These are phyloP conservation scores for Eucera pruinosa DNA, from an alignment of 2,888 invertebrate genomes.

Conservation along the genomic window DNA sequence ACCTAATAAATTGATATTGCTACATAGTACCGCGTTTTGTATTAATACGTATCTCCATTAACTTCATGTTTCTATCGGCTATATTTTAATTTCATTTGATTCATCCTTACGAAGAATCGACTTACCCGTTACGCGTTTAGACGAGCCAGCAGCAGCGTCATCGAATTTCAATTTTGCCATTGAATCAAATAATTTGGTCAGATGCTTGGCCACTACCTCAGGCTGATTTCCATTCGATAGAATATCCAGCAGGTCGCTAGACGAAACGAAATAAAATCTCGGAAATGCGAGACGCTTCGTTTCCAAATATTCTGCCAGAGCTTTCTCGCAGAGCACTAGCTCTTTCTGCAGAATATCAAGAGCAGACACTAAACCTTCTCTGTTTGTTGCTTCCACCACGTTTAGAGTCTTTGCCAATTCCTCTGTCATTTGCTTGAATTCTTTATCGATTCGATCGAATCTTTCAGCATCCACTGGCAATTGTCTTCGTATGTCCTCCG, in stretches of 20 bases:
- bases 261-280: slow-evolving; percentile 98
- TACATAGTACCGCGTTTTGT: too few relatives aligned
- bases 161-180: slow-evolving; percentile 94
- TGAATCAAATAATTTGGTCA: slow-evolving; percentile 98
- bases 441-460: slow-evolving; percentile 95
- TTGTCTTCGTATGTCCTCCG: slow-evolving; percentile 97
- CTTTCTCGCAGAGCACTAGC: slow-evolving; percentile 96
- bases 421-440: slow-evolving; percentile 92
- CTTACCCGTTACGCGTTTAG: slow-evolving; percentile 60
- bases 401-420: slow-evolving; percentile 93
- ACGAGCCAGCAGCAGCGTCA: slow-evolving; percentile 73
- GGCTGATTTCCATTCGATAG: slow-evolving; percentile 98
- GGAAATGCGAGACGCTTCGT: slow-evolving; percentile 98
- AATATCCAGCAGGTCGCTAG: slow-evolving; percentile 96
- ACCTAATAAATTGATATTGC: too few relatives aligned
- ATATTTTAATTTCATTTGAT: background rate
- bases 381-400: slow-evolving; percentile 96
- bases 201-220: slow-evolving; percentile 93
- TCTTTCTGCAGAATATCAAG: slow-evolving; percentile 94
- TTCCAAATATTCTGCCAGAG: slow-evolving; percentile 97
- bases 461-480: slow-evolving; percentile 96
- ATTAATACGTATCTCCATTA: too few relatives aligned
- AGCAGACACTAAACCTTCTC: slow-evolving; percentile 91
- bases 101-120: background rate
- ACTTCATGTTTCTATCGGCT: too few relatives aligned